Percentiles rank a stretch among this genome's conserved stretches.
These are phyloP conservation scores for Schrankia costaestrigalis DNA, from an alignment of 2,888 invertebrate species.

Conservation along the genomic window DNA sequence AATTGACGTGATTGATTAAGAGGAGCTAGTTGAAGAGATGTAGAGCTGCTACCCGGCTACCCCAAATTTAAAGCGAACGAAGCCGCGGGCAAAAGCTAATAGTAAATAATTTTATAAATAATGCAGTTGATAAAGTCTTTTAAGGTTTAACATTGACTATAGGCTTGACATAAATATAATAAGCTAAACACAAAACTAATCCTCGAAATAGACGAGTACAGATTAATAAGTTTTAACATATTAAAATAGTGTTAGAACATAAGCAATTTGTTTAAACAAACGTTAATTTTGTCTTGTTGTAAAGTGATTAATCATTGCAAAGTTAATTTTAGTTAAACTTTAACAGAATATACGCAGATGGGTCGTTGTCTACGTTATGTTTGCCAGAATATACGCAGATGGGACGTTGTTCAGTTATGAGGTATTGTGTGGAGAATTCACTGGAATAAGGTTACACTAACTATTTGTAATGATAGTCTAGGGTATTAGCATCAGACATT, in stretches of 20 bases:
- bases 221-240: constrained; percentile 15
- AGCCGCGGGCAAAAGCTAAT: too few species aligned
- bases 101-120: too few species aligned
- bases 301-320: constrained; percentile 44
- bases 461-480: too few species aligned
- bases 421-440: constrained; percentile 1
- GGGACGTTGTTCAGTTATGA: constrained; percentile 6
- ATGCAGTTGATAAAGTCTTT: too few species aligned
- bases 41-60: too few species aligned
- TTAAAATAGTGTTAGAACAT: constrained; percentile 19
- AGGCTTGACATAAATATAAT: too few species aligned
- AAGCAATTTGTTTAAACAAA: constrained; percentile 31
- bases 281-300: constrained; percentile 36
- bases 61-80: too few species aligned
- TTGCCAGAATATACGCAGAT: constrained; percentile 30
- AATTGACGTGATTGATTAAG: too few species aligned
- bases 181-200: constrained; percentile 6
- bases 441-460: background rate
- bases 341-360: constrained; percentile 31
- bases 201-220: constrained; percentile 11
- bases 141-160: too few species aligned
- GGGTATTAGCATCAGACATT: background rate
- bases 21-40: too few species aligned
- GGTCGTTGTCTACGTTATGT: too few species aligned
- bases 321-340: constrained; percentile 44